phyloP scores from a whole-genome alignment of 1,140 invertebrate genomes.

The Theocolax elegans region DNA sequence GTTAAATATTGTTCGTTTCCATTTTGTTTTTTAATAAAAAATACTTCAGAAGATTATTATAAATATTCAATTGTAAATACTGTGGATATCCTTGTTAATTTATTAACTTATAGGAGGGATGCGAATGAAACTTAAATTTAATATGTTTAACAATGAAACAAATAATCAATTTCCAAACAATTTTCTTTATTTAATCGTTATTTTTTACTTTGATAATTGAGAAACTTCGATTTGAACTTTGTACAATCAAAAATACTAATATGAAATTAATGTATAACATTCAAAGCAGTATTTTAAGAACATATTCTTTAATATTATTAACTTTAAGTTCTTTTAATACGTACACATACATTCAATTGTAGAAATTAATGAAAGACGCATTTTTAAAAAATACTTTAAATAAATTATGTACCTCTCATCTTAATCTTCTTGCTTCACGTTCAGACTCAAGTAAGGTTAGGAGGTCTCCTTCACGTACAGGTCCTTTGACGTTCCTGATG shows the following conservation, averaged over 20 bases:
- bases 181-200: slow-evolving; percentile 8
- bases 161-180: slow-evolving; percentile 12
- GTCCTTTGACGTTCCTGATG: slow-evolving; percentile 99
- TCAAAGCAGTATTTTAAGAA: slow-evolving; percentile 3
- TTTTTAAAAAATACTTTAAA: slow-evolving; percentile 19
- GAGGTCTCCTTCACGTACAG: slow-evolving; percentile 98
- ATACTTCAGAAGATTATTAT: slow-evolving; percentile 14
- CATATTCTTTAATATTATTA: not conserved
- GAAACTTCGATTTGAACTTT: slow-evolving; percentile 4
- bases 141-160: not conserved
- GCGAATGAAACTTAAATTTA: not conserved
- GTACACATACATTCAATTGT: not conserved
- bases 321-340: slow-evolving; percentile 13
- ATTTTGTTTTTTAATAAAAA: slow-evolving; percentile 17
- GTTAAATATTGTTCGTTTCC: slow-evolving; percentile 8
- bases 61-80: slow-evolving; percentile 21
- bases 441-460: slow-evolving; percentile 97
- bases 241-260: slow-evolving; percentile 8
- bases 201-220: not conserved
- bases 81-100: slow-evolving; percentile 26
- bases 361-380: slow-evolving; percentile 3
- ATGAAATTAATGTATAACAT: not conserved
- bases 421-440: slow-evolving; percentile 96
- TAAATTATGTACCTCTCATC: slow-evolving; percentile 71
- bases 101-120: slow-evolving; percentile 23